Conservation (phyloP, 2,888 invertebrate species). For the Lypha dubia region DNA sequence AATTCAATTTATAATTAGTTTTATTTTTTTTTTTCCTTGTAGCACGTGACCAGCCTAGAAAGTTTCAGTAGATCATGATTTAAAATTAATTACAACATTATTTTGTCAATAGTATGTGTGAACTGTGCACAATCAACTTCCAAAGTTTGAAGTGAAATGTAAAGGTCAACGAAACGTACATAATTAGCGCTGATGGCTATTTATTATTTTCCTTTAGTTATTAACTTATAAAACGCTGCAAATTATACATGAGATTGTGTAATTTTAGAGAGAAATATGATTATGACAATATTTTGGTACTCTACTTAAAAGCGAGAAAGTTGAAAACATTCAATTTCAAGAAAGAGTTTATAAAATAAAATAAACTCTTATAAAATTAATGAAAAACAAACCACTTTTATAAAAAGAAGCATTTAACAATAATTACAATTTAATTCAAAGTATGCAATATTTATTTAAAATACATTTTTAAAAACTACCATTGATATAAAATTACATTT, state of each 20-base stretch:
- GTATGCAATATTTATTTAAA: too few species aligned
- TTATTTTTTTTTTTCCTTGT: too few species aligned
- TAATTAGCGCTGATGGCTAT: background rate
- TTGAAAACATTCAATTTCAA: background rate
- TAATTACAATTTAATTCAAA: too few species aligned
- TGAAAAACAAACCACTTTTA: too few species aligned
- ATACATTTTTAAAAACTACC: too few species aligned
- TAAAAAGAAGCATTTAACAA: too few species aligned
- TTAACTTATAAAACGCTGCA: background rate
- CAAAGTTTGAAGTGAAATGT: background rate
- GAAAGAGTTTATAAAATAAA: background rate
- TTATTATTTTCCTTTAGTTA: background rate
- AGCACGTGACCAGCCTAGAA: background rate
- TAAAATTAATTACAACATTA: slow-evolving; percentile 44
- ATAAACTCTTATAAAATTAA: background rate
- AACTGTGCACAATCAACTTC: slow-evolving; percentile 11
- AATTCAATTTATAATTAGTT: slow-evolving; percentile 55
- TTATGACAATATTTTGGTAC: background rate
- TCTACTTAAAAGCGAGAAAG: background rate
- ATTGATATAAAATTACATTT: background rate
- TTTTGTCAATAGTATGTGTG: slow-evolving; percentile 3
- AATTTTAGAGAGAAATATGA: background rate
- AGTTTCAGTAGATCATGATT: slow-evolving; percentile 36
- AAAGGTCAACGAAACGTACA: background rate
- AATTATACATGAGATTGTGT: background rate